Evolutionary conservation across 2,113 vertebrate species (phyloP), one percentile per base, ranked within the genome.

Genomic region (Lepus europaeus): DNA sequence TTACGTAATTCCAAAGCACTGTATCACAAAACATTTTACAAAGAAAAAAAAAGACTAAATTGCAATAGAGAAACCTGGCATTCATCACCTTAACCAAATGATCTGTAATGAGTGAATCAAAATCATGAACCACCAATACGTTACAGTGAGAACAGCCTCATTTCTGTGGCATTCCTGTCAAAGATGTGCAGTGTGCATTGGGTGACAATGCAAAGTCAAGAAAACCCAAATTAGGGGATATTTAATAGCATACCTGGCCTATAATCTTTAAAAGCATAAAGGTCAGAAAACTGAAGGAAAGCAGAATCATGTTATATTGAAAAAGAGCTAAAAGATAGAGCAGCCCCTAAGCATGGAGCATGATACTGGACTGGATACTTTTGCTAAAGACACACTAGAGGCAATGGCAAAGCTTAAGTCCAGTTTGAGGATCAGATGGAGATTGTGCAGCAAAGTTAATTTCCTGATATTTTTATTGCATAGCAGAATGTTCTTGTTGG

Each of bases 261-360:
- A 45, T 39, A 66, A 53, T 33, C 3, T 72, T 79, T 53, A 33
- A 61, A 39, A 45, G 23, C 23, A 39, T 14, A 25, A 36, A 70
- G 39, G 14, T 76, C 16, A 36, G 22, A 70, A 61, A 93, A 78
- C 29, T 31, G 27, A 95, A 87, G 81, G 61, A 91, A 69, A 69
- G 83, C 20, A 4, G 39, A 94, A 84, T 9, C 25, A 64, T 56
- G 70, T 78, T 53, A 76, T 20, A 66, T 20, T 39, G 12, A 36
- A 78, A 69, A 22, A 76, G 4, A 20, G 33, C 36, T 63, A 83
- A 77, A 5, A 39, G n/a, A 1, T 31, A 39, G 0, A 23, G 13
- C 1, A 59, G 39, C 53, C 39, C 20, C n/a, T 63, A 72, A 79
- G 45, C 53, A 63, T 19, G 53, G 70, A 36, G 84, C 53, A 25